Evolutionary conservation across 1,140 invertebrate genomes (phyloP), one percentile per base, ranked within the genome.

Genomic region (Zaprionus gabonicus): DNA sequence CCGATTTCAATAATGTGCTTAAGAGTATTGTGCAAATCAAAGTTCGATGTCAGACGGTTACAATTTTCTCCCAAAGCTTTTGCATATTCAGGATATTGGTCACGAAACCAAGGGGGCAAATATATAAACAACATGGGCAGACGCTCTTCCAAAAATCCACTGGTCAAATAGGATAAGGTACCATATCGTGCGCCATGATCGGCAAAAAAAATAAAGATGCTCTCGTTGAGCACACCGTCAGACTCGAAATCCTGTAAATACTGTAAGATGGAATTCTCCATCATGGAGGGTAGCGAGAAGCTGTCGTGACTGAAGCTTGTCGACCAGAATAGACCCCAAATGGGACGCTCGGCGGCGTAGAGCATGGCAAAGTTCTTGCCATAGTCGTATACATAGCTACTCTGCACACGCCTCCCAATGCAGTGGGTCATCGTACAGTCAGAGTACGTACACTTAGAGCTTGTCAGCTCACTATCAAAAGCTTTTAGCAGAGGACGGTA

Each of bases 131-230:
- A 94, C 80, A 98, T 96, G 0, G 98, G 98, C 20, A 99, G 92
- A 56, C 98, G 93, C 92, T 98, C 97, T 92, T 99, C 98, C 97
- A 94, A 90, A 95, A 85, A 96, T 0, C 98, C 98, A 65, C 96
- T 95, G 78, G 66, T 25, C 25, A 92, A 58, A 55, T 94, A 90
- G 46, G 96, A 91, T 20, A 98, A 95, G 3, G 93, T 92, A 4
- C 98, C 98, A 94, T 96, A 99, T 20, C 98, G 93, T 81, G 97
- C 96, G 0, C 98, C 98, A 92, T 99, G 98, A 93, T 99, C 98
- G 76, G 97, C 98, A 76, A 98, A 94, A 27, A 99, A 95, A 23
- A 99, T 94, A 0, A 99, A 87, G 77, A 96, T 93, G 0, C 95
- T 95, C 57, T 95, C 94, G 20, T 96, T 94, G 46, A 96, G 91